Conservation (phyloP, 2,888 invertebrate genomes). For the Perizoma affinitatum region DNA sequence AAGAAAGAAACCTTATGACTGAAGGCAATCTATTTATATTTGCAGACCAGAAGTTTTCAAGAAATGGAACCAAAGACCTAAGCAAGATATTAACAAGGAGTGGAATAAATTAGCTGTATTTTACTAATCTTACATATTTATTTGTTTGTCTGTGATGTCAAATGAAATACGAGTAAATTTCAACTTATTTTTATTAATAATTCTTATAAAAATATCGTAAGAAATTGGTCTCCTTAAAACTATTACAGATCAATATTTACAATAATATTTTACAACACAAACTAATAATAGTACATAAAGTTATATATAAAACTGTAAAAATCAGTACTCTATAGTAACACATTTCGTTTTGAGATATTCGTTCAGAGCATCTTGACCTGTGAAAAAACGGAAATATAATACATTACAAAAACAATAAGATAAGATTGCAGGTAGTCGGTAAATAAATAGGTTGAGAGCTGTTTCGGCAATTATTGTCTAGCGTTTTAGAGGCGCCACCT, state of each 20-base stretch:
- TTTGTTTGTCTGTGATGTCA: slow-evolving; percentile 2
- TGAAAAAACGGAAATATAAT: slow-evolving; percentile 48
- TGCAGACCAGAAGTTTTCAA: slow-evolving; percentile 46
- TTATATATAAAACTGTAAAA: slow-evolving; percentile 1
- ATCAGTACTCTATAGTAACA: slow-evolving; percentile 95
- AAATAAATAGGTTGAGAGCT: no score
- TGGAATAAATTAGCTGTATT: slow-evolving; percentile 40
- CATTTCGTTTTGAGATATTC: slow-evolving; percentile 98
- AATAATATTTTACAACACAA: slow-evolving; percentile 2
- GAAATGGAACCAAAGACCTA: slow-evolving; percentile 45
- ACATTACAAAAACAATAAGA: no score
- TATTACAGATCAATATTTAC: slow-evolving; percentile 27
- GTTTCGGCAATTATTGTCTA: no score
- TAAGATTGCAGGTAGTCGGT: no score
- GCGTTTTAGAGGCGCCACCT: no score
- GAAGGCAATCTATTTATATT: neutral
- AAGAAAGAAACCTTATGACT: no score
- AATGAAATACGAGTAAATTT: slow-evolving; percentile 24
- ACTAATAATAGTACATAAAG: neutral
- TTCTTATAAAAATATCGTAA: slow-evolving; percentile 18
- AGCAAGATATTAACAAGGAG: slow-evolving; percentile 33
- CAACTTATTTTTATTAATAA: slow-evolving; percentile 5
- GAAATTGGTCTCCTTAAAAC: slow-evolving; percentile 27
- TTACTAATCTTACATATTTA: slow-evolving; percentile 19
- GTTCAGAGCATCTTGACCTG: slow-evolving; percentile 95